phyloP scores from a whole-genome alignment of 2,113 vertebrate species.

The Pyrgilauda ruficollis region DNA sequence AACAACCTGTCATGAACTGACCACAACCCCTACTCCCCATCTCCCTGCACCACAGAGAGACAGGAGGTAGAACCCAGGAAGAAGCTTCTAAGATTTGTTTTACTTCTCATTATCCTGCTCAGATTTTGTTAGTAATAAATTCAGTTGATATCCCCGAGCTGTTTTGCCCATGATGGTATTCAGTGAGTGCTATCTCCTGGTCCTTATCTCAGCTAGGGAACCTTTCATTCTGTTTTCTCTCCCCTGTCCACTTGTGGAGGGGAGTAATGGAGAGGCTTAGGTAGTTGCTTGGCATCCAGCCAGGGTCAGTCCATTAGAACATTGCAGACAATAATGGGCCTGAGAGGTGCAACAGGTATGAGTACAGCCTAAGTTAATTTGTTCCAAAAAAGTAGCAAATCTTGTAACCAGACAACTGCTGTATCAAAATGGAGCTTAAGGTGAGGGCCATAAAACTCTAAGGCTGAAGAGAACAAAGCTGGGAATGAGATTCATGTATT shows the following conservation, averaged over 20 bases:
- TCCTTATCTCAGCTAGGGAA: neutral
- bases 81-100: neutral
- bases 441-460: accelerated
- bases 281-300: too few relatives aligned
- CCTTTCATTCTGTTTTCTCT: neutral
- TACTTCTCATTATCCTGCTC: neutral
- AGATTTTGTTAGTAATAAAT: neutral
- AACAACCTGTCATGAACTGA: neutral
- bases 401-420: neutral
- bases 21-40: neutral
- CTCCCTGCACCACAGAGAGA: neutral
- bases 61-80: neutral
- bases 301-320: neutral
- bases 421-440: neutral
- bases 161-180: neutral
- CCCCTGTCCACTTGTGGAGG: neutral
- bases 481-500: neutral
- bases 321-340: neutral
- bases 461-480: neutral
- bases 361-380: neutral
- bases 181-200: neutral
- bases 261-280: neutral
- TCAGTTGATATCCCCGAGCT: accelerated
- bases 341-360: neutral
- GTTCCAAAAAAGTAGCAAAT: neutral